Evolutionary conservation across 2,113 vertebrate species (phyloP).

Genomic region (Mesitornis unicolor): DNA sequence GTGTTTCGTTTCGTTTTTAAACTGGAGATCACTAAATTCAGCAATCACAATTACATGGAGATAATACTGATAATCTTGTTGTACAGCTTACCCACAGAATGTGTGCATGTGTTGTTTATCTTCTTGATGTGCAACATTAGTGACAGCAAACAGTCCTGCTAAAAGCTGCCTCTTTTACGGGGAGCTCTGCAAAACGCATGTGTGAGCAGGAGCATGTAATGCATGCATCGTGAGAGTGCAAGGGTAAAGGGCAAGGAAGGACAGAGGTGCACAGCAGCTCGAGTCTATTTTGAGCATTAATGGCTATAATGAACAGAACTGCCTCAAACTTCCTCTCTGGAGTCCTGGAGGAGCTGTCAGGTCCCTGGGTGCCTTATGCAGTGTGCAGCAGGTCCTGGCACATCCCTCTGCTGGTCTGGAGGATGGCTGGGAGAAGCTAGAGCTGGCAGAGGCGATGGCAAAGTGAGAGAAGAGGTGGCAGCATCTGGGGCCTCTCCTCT

Average conservation of each 20-base stretch:
- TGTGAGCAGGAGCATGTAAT: neutral
- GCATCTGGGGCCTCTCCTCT: neutral
- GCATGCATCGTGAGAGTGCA: neutral
- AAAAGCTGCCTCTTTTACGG: neutral
- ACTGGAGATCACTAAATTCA: neutral
- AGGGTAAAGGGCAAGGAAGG: neutral
- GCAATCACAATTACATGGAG: neutral
- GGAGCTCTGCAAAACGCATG: neutral
- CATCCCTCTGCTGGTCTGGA: neutral
- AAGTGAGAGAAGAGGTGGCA: neutral
- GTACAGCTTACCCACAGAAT: neutral
- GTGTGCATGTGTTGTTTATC: neutral
- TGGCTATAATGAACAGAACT: neutral
- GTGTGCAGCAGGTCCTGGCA: accelerated
- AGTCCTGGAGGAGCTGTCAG: neutral
- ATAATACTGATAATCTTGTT: neutral
- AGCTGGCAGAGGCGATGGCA: neutral
- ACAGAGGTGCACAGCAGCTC: neutral
- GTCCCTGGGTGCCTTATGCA: accelerated
- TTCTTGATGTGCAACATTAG: neutral
- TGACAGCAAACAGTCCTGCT: neutral
- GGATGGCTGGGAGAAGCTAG: neutral
- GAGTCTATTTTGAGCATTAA: neutral
- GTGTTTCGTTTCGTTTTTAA: neutral
- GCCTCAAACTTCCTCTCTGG: neutral